A percentile compares a stretch with the other conserved stretches of the same genome.
Conservation (phyloP, 1,140 invertebrate genomes). For the Pteromalus puparum region DNA sequence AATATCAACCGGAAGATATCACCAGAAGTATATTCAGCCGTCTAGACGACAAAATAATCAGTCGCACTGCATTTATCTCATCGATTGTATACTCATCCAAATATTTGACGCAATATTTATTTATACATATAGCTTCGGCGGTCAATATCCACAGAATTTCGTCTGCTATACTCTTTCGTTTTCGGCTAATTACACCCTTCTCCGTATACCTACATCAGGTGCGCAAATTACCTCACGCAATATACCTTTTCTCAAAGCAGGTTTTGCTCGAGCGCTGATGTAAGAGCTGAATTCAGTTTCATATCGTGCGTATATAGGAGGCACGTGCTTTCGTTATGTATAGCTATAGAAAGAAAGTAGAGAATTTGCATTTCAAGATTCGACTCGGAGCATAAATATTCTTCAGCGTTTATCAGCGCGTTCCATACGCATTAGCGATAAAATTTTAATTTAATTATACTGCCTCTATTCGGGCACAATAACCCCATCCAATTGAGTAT, state of each 20-base stretch:
- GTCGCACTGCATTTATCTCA: not conserved
- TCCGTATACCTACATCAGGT: not conserved
- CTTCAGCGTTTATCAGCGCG: too few relatives aligned
- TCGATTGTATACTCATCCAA: not conserved
- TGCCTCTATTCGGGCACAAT: too few relatives aligned
- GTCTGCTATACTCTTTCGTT: not conserved
- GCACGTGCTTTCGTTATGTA: not conserved
- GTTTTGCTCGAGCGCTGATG: conserved; percentile 36
- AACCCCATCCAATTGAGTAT: too few relatives aligned
- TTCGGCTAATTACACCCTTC: not conserved
- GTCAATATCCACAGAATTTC: not conserved
- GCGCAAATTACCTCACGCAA: not conserved
- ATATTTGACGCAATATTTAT: not conserved
- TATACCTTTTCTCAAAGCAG: conserved; percentile 1
- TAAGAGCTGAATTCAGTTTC: not conserved
- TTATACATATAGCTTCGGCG: not conserved
- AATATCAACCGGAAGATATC: not conserved
- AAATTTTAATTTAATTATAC: too few relatives aligned
- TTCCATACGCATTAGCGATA: too few relatives aligned
- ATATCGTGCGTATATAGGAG: not conserved
- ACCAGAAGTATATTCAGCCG: not conserved
- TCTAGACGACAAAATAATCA: conserved; percentile 17
- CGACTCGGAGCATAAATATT: too few relatives aligned
- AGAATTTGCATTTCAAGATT: conserved; percentile 8
- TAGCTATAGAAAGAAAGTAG: conserved; percentile 5